phyloP scores from a whole-genome alignment of 2,888 invertebrate species.

The Argyresthia goedartella region DNA sequence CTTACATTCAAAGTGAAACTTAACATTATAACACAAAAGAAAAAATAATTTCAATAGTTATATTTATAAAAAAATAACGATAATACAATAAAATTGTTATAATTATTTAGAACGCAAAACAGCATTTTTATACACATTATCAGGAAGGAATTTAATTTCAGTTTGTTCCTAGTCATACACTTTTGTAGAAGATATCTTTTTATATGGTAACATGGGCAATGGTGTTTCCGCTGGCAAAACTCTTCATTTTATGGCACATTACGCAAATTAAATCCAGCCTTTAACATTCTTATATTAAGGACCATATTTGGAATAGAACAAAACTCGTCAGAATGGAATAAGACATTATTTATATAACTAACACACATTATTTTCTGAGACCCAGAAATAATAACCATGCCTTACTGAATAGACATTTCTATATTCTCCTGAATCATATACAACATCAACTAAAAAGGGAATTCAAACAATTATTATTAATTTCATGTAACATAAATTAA shows the following conservation, averaged over 20 bases:
- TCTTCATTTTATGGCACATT: conserved; percentile 56
- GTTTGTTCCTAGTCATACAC: conserved; percentile 25
- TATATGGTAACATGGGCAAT: conserved; percentile 59
- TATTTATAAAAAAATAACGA: conserved; percentile 50
- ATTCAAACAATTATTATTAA: neutral
- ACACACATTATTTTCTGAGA: too few relatives aligned
- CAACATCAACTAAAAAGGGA: neutral
- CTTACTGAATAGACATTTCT: conserved; percentile 8
- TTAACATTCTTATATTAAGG: conserved; percentile 61
- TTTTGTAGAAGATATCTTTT: conserved; percentile 22
- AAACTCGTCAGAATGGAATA: neutral
- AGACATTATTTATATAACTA: too few relatives aligned
- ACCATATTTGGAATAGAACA: conserved; percentile 40
- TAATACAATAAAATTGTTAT: conserved; percentile 26
- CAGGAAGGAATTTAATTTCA: conserved; percentile 44
- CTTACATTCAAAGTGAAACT: conserved; percentile 55
- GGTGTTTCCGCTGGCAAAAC: conserved; percentile 64
- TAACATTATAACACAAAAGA: conserved; percentile 31
- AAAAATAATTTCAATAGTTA: conserved; percentile 39
- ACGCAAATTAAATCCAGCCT: conserved; percentile 34
- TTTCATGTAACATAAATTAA: neutral
- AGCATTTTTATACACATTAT: conserved; percentile 43
- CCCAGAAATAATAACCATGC: conserved; percentile 24
- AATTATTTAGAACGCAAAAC: conserved; percentile 42
- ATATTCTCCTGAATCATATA: neutral